These are phyloP conservation scores for Zaprionus gabonicus DNA, from an alignment of 1,140 invertebrate species.

Conservation along the genomic window DNA sequence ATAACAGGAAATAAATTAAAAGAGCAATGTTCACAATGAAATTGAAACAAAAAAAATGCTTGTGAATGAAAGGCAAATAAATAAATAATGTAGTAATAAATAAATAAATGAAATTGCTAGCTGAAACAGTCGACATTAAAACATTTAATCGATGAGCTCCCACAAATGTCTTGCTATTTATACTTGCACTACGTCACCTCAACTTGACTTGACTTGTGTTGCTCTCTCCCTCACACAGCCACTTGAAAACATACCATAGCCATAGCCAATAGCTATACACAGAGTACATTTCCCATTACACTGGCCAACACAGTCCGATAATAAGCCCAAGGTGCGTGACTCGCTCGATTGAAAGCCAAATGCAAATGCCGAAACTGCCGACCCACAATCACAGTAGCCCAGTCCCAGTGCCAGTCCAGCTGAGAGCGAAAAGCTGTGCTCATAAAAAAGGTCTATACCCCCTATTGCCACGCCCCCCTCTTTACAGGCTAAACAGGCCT, in stretches of 20 bases:
- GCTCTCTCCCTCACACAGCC: neutral
- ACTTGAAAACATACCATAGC: neutral
- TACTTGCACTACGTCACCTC: slow-evolving; percentile 13
- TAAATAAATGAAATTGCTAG: neutral
- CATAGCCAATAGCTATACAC: neutral
- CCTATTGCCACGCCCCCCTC: neutral
- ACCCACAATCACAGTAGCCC: neutral
- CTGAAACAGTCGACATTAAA: neutral
- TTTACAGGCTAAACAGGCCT: slow-evolving; percentile 27
- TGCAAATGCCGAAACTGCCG: slow-evolving; percentile 40
- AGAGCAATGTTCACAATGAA: neutral
- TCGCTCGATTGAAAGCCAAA: slow-evolving; percentile 16
- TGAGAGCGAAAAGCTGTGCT: slow-evolving; percentile 59
- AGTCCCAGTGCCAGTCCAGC: neutral
- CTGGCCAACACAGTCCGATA: slow-evolving; percentile 16
- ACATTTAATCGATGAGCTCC: neutral
- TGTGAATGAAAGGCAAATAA: neutral
- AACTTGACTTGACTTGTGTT: neutral
- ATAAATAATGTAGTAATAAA: neutral
- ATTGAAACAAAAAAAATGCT: neutral
- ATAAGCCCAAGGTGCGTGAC: slow-evolving; percentile 59
- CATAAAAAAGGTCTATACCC: slow-evolving; percentile 36
- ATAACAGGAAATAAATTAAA: neutral
- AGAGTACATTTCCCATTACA: neutral
- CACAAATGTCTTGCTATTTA: neutral